Evolutionary conservation across 2,888 invertebrate genomes (phyloP).

Genomic region (Buathra laborator): DNA sequence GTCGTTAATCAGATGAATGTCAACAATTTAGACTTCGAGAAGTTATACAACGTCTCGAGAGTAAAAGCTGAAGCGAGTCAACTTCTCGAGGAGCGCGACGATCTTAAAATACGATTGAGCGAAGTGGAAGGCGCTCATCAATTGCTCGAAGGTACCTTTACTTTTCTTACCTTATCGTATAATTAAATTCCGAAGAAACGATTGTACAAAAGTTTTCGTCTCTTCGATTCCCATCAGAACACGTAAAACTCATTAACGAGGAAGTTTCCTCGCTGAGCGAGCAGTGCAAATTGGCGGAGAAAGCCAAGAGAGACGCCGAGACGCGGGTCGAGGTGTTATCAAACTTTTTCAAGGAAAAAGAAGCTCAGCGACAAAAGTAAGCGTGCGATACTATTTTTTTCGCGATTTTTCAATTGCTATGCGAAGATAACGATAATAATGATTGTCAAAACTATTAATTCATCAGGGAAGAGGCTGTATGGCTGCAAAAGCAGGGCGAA

Average conservation of each 20-base stretch:
- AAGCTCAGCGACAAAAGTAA: constrained; percentile 94
- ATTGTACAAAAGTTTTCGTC: constrained; percentile 20
- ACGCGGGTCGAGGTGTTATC: constrained; percentile 94
- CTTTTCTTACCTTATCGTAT: constrained; percentile 19
- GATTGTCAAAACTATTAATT: constrained; percentile 49
- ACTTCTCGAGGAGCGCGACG: constrained; percentile 86
- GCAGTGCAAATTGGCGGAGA: constrained; percentile 89
- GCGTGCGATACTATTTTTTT: constrained; percentile 67
- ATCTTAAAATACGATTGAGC: constrained; percentile 79
- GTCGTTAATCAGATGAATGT: constrained; percentile 79
- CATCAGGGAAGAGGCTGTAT: constrained; percentile 92
- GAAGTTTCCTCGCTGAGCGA: constrained; percentile 87
- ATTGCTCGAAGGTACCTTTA: constrained; percentile 83
- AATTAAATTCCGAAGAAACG: constrained; percentile 74
- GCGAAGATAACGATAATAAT: neutral
- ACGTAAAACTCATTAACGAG: constrained; percentile 85
- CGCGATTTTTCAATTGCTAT: constrained; percentile 23
- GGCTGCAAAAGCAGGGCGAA: constrained; percentile 93
- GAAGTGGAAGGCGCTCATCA: constrained; percentile 84
- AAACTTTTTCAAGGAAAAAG: constrained; percentile 96
- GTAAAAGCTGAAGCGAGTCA: constrained; percentile 88
- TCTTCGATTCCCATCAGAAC: constrained; percentile 76
- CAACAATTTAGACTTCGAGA: constrained; percentile 83
- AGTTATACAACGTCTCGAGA: constrained; percentile 87
- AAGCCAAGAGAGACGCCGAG: constrained; percentile 91